Base-by-base conservation (phyloP, 2,888 invertebrate species). In the Chrysodeixis includens region DNA sequence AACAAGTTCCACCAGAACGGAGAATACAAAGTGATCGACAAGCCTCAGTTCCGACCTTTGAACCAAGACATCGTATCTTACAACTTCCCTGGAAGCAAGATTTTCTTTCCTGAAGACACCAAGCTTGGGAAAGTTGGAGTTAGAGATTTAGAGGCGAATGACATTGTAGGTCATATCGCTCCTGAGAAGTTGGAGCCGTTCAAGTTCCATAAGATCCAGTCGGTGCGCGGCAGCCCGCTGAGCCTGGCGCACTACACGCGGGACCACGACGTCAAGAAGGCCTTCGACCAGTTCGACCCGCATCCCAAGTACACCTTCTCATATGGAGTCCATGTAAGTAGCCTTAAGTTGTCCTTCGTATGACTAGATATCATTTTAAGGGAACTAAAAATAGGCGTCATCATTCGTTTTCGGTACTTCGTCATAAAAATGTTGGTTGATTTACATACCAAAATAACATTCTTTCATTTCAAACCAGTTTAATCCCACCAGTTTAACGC, bases 321-420 rank as follows among this genome's bases (percentile, higher is more conserved):
- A 0, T 92, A 92, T 74, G 92, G 91, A 72, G 90, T 92, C 22
- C 84, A 92, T 79, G 94, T 94, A 74, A 94, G 94, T 94, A 83
- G 12, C 20, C 7, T 64, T 63, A 18, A 53, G 8, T 16, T n/a
- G 8, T n/a, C 1, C n/a, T n/a, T n/a, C n/a, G n/a, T n/a, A n/a
- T n/a, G n/a, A n/a, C n/a, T n/a, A n/a, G n/a, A n/a, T n/a, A n/a
- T n/a, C n/a, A n/a, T n/a, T n/a, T n/a, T 12, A 10, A 35, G 1
- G 12, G 1, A 10, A 2, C 35, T 10, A 12, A 35, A 12, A 35
- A 12, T 1, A 26, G 26, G 26, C 26, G 26, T 26, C 26, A 26
- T 4, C 26, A 26, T 26, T 26, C 26, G 2, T 26, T 26, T 26
- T 26, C 2, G 26, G 2, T 26, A 4, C 26, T 6, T 26, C 26